Conservation (phyloP, 2,113 vertebrate species). For the Platichthys flesus region DNA sequence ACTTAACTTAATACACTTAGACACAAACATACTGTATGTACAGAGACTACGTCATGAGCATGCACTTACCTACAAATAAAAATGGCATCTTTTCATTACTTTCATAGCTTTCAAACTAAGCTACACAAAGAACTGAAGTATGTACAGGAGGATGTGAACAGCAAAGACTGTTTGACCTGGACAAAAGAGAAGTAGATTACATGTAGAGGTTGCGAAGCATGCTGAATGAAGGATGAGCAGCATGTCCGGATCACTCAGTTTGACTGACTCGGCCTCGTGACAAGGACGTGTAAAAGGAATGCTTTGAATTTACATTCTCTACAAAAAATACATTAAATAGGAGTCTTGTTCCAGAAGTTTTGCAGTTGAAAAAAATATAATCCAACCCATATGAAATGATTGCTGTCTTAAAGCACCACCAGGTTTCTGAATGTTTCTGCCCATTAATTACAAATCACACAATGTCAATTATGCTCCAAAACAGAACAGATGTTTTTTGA, state of each 20-base stretch:
- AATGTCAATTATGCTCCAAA: neutral
- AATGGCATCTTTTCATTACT: constrained; percentile 35
- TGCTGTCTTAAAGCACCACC: constrained; percentile 7
- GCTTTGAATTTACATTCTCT: constrained; percentile 18
- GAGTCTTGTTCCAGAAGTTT: neutral
- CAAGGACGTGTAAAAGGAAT: constrained; percentile 17
- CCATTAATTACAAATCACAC: constrained; percentile 31
- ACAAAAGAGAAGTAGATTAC: constrained; percentile 16
- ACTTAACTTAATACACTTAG: constrained; percentile 55
- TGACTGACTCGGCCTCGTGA: constrained; percentile 27
- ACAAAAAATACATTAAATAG: neutral
- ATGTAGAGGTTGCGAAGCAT: constrained; percentile 19
- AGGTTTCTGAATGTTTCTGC: constrained; percentile 27
- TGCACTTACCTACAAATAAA: constrained; percentile 64
- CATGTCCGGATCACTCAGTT: constrained; percentile 39
- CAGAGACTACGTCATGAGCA: constrained; percentile 66
- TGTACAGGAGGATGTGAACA: constrained; percentile 44
- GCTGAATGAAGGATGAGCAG: constrained; percentile 56
- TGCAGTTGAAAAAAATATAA: constrained; percentile 12
- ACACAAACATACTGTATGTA: constrained; percentile 64
- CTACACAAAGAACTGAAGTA: constrained; percentile 47
- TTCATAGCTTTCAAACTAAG: constrained; percentile 30
- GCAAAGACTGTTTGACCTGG: constrained; percentile 8
- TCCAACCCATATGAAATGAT: constrained; percentile 18
- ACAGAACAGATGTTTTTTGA: constrained; percentile 48